Evolutionary conservation across 2,888 invertebrate genomes (phyloP), one percentile per base, ranked within the genome.

Genomic region (Drosophila rubida): DNA sequence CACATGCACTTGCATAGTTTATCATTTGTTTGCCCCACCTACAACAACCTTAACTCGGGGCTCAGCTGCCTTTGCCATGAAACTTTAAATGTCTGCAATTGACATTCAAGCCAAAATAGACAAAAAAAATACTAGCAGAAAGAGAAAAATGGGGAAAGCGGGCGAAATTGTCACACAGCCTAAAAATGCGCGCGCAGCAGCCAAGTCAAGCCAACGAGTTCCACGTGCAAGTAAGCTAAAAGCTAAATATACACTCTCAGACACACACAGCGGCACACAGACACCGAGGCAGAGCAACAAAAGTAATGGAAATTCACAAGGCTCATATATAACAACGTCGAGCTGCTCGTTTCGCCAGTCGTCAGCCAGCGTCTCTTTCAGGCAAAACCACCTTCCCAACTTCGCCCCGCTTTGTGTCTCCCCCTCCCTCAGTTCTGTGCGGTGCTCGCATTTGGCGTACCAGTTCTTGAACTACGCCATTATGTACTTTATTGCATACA

Each of bases 401-500:
- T 27, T 13, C 7, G 9, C 11, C 3, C 57, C 16, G n/a, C 11
- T 14, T n/a, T 14, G 2, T 9, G 5, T 32, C 5, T 7, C 23
- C 6, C 11, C 19, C 8, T 30, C 30, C 0, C 9, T 14, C 32
- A n/a, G n/a, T n/a, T 35, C 13, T 8, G n/a, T n/a, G n/a, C n/a
- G n/a, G n/a, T 5, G 13, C 13, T 6, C 32, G 49, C 48, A 57
- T 67, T 71, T 60, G 72, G 63, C 67, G 55, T 71, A 55, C 78
- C 80, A 83, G 80, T 82, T 88, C 80, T 86, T 84, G 88, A 86
- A 87, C 83, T 86, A 59, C 88, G 88, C 87, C 83, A 83, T 83
- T 83, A 86, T 83, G 80, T 87, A 83, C 86, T 87, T 83, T 83
- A 83, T 87, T 82, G 88, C 88, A 83, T 85, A 83, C 86, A 87